Evolutionary conservation across 2,797 vertebrate genomes (phyloP), one percentile per base, ranked within the genome.

Genomic region (Meriones psammophilus): DNA sequence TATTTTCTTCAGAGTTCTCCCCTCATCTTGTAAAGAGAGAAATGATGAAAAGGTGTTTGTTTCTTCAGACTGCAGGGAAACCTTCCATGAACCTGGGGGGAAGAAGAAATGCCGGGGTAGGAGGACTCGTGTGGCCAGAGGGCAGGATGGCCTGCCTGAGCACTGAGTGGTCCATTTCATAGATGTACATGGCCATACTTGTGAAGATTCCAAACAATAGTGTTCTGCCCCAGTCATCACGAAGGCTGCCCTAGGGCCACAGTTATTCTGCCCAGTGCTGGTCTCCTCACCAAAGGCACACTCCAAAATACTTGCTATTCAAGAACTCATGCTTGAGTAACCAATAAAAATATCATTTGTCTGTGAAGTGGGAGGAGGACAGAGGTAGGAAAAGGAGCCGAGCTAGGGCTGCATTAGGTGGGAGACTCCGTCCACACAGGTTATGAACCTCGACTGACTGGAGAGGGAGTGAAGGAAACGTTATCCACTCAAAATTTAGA

Each of bases 1-100:
- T 96, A 94, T 98, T 88, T 96, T 97, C 93, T 91, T 96, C 89
- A 36, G 90, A 80, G 66, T 73, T 64, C 46, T 66, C 22, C 95
- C 68, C 56, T 64, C 92, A 54, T 96, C 95, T 93, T 84, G 96
- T 96, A 87, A 95, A 96, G 92, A 30, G 54, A 79, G 56, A 74
- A 96, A 80, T 80, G 95, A 95, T 76, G 77, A 30, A 87, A 97
- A 97, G 92, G 89, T 73, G 89, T 71, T 46, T 54, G 2, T 17
- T 93, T 17, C 24, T 87, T 97, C 94, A 97, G 88, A 36, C 50
- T 92, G 24, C 76, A 93, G 94, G 33, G 93, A 97, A 97, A 95
- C 92, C 89, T 80, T 3, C 0, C 79, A 56, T 85, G 89, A 88
- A 62, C 71, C 54, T 68, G 68, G 68, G 74, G 78, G 28, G 24